phyloP scores from a whole-genome alignment of 2,888 invertebrate species.

The Galerucella nymphaeae region DNA sequence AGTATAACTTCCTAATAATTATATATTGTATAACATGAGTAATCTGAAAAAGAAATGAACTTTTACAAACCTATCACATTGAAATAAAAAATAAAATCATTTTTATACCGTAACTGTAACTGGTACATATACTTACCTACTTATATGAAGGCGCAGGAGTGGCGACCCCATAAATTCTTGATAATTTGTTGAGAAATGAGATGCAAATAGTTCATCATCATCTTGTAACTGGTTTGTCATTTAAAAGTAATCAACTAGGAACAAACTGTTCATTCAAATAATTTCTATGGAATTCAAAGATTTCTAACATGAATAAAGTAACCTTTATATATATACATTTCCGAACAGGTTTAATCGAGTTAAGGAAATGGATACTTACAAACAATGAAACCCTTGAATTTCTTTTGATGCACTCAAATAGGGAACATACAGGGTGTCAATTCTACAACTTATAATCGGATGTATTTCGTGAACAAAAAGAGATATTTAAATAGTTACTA shows the following conservation, averaged over 20 bases:
- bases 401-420: slow-evolving; percentile 12
- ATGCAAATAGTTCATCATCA: slow-evolving; percentile 23
- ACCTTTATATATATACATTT: slow-evolving; percentile 20
- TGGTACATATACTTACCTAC: background rate
- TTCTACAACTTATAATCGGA: no score
- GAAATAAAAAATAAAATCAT: background rate
- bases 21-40: background rate
- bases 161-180: slow-evolving; percentile 13
- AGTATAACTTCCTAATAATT: no score
- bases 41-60: background rate
- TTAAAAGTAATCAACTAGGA: slow-evolving; percentile 21
- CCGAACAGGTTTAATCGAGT: background rate
- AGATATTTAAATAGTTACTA: no score
- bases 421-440: background rate
- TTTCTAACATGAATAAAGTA: background rate
- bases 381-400: slow-evolving; percentile 33
- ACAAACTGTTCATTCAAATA: slow-evolving; percentile 19
- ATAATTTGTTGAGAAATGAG: slow-evolving; percentile 13
- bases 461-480: no score
- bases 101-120: background rate
- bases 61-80: background rate
- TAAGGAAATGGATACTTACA: background rate
- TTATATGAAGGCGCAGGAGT: slow-evolving; percentile 11
- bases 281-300: background rate
- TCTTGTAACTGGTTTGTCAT: slow-evolving; percentile 24